Evolutionary conservation across 2,888 invertebrate species (phyloP).

Genomic region (Drosophila prostipennis): DNA sequence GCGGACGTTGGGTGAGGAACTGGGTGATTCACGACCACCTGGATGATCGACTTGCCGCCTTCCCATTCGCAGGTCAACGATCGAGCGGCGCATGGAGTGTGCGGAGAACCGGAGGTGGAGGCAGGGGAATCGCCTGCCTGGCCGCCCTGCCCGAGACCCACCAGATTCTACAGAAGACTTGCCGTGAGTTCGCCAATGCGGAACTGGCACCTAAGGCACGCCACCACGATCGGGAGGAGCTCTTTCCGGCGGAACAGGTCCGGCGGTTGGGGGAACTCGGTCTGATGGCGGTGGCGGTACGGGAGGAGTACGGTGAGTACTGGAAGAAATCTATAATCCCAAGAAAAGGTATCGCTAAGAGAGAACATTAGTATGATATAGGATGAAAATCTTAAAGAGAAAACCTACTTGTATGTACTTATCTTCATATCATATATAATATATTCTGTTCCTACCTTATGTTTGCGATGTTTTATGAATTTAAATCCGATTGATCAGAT

Average conservation of each 20-base stretch:
- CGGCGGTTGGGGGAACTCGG: conserved; percentile 96
- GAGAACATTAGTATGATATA: too few species aligned
- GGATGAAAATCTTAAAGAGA: too few species aligned
- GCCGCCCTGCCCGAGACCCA: conserved; percentile 93
- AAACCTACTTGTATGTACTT: too few species aligned
- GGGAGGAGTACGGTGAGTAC: conserved; percentile 88
- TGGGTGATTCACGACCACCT: conserved; percentile 1
- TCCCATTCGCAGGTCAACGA: conserved; percentile 53
- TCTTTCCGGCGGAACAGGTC: conserved; percentile 92
- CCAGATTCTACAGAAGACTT: conserved; percentile 94
- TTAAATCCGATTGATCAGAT: not conserved
- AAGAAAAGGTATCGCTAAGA: too few species aligned
- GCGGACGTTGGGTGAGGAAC: conserved; percentile 52
- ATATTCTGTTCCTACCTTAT: too few species aligned
- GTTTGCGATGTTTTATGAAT: too few species aligned
- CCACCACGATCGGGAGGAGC: conserved; percentile 91
- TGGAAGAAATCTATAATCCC: too few species aligned
- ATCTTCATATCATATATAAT: too few species aligned
- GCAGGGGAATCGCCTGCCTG: conserved; percentile 87
- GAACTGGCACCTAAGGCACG: conserved; percentile 94
- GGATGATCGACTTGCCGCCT: not conserved
- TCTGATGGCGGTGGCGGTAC: conserved; percentile 91
- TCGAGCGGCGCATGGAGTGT: conserved; percentile 20
- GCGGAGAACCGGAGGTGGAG: not conserved
- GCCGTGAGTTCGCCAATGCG: conserved; percentile 94